Base-by-base conservation (phyloP, 2,797 vertebrate species). In the Hipposideros larvatus region DNA sequence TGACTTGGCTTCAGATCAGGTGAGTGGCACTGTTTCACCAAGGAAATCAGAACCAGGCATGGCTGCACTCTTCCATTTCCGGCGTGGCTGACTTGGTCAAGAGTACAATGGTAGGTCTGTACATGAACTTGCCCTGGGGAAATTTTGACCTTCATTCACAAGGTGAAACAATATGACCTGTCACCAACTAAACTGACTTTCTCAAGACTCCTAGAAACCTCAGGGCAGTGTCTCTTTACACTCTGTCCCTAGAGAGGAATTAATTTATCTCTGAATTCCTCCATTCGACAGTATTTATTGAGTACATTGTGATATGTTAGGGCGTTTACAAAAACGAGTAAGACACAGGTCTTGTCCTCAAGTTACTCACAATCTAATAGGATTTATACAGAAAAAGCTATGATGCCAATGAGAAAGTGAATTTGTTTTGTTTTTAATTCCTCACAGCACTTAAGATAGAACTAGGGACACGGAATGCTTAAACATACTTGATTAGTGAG, bases 1-100 rank as follows among this genome's bases (percentile, higher is more conserved):
- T 99, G 78, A 94, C 98, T 0, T 98, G 97, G 98, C 98, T 99
- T 92, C 98, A 99, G 94, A 99, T 99, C 98, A 99, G 99, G 99
- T 99, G 46, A 96, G 99, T 98, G 9, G 46, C 28, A 0, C 61
- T 9, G 7, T 26, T 53, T n/a, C 22, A 63, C 80, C 24, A 22
- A 71, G 59, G 57, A 71, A 24, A 22, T 41, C 53, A 2, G 16
- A 19, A 5, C 0, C 13, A 51, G 16, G 11, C 31, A 1, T 19
- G 14, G 6, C 61, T 55, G 21, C 5, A 1, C 7, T 55, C 4
- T 48, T 63, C 4, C 0, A 4, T 46, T 89, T 71, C 57, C 46
- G 7, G 5, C 43, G 4, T 11, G 46, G 73, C 57, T 53, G 7
- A 73, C 37, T n/a, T 70, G 24, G 14, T 31, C 37, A 21, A 19